Conservation (phyloP, 2,113 vertebrate genomes). For the Corythaeola cristata region DNA sequence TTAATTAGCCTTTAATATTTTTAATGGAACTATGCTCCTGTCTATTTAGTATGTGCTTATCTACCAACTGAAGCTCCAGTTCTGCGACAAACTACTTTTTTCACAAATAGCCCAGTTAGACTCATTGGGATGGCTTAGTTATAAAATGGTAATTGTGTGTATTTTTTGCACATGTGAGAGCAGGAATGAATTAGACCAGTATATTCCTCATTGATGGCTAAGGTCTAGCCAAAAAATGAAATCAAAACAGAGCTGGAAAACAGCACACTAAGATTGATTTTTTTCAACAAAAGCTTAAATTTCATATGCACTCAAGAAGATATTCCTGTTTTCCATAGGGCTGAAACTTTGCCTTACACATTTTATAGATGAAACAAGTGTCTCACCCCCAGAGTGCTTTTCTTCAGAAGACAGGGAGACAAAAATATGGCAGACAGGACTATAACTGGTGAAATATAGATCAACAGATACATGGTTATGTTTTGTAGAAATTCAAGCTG, state of each 20-base stretch:
- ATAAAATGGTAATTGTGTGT: not conserved
- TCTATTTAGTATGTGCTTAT: not conserved
- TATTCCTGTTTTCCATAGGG: not conserved
- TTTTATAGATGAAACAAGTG: not conserved
- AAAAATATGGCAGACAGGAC: not conserved
- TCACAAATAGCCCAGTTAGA: not conserved
- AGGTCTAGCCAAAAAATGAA: not conserved
- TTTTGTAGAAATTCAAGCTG: not conserved
- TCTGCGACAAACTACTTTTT: not conserved
- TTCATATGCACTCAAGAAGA: not conserved
- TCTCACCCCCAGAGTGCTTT: not conserved
- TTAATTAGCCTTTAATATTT: not conserved
- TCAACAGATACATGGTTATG: fast-evolving
- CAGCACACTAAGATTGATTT: not conserved
- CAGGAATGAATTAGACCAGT: not conserved
- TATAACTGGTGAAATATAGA: not conserved
- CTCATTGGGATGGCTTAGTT: not conserved
- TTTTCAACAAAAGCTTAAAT: not conserved
- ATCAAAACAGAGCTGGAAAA: not conserved
- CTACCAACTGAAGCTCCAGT: not conserved
- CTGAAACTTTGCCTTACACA: fast-evolving
- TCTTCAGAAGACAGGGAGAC: not conserved
- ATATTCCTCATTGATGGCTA: not conserved
- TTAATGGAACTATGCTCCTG: not conserved
- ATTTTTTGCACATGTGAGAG: not conserved